phyloP scores from a whole-genome alignment of 2,113 vertebrate species.

The Chelonoidis abingdonii region DNA sequence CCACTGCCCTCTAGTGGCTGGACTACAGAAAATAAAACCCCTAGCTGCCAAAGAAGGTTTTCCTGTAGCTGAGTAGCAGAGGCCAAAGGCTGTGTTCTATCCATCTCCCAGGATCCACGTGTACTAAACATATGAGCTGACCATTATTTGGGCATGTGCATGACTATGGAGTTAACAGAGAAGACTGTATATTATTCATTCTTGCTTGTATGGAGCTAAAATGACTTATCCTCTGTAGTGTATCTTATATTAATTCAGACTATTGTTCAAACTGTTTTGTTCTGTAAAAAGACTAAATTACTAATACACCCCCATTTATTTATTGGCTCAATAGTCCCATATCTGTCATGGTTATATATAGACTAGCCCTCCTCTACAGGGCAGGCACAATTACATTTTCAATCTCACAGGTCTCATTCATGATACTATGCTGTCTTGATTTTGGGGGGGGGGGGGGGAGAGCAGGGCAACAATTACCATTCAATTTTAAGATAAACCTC shows the following conservation, averaged over 20 bases:
- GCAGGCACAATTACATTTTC: not conserved
- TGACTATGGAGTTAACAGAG: not conserved
- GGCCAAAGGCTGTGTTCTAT: not conserved
- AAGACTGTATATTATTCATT: fast-evolving
- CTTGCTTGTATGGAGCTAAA: not conserved
- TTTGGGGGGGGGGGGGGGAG: too few relatives aligned
- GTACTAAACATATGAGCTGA: fast-evolving
- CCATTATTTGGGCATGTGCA: fast-evolving
- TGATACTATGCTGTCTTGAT: not conserved
- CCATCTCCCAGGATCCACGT: not conserved
- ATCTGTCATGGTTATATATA: not conserved
- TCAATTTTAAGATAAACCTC: not conserved
- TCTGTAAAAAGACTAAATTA: not conserved
- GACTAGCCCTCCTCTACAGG: not conserved
- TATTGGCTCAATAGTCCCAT: not conserved
- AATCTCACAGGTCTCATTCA: not conserved
- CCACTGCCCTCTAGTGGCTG: not conserved
- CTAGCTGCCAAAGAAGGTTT: not conserved
- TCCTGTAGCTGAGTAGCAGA: not conserved
- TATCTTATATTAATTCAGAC: fast-evolving
- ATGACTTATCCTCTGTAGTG: not conserved
- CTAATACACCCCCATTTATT: not conserved
- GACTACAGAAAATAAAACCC: not conserved
- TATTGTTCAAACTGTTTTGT: not conserved
- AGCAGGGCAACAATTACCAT: not conserved